A percentile compares a stretch with the other conserved stretches of the same genome.
Conservation (phyloP, 2,113 vertebrate genomes). For the Bubo blakistoni region DNA sequence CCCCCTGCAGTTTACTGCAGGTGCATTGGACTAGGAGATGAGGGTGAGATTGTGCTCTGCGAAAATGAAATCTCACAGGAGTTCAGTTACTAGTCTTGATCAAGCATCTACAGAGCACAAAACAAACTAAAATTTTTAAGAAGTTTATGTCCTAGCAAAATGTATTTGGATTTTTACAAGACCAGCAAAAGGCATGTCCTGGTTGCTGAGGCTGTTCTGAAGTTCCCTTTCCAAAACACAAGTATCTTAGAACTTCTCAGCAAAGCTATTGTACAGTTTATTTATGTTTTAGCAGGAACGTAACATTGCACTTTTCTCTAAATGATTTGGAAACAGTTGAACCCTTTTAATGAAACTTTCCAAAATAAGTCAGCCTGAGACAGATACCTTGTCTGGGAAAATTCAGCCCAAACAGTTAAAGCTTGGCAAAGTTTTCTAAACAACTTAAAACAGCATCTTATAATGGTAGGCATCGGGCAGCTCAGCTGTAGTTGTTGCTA, state of each 20-base stretch:
- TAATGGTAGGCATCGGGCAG: neutral
- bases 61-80: neutral
- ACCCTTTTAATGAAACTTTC: slow-evolving; percentile 2
- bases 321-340: slow-evolving; percentile 1
- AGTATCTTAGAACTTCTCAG: neutral
- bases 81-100: neutral
- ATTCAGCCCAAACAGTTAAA: slow-evolving; percentile 15
- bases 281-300: neutral
- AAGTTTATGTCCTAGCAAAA: neutral
- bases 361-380: slow-evolving; percentile 29
- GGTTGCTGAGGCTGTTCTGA: neutral
- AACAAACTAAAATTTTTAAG: neutral
- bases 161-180: neutral
- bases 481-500: neutral
- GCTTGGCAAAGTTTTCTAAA: slow-evolving; percentile 20
- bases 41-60: neutral
- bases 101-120: neutral
- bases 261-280: neutral
- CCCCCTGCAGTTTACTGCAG: neutral
- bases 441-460: neutral
- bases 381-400: slow-evolving; percentile 39
- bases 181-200: neutral
- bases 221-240: neutral
- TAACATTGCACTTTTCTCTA: neutral
- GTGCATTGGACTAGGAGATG: neutral